Conservation (phyloP, 2,888 invertebrate species). For the Conomelus anceps region DNA sequence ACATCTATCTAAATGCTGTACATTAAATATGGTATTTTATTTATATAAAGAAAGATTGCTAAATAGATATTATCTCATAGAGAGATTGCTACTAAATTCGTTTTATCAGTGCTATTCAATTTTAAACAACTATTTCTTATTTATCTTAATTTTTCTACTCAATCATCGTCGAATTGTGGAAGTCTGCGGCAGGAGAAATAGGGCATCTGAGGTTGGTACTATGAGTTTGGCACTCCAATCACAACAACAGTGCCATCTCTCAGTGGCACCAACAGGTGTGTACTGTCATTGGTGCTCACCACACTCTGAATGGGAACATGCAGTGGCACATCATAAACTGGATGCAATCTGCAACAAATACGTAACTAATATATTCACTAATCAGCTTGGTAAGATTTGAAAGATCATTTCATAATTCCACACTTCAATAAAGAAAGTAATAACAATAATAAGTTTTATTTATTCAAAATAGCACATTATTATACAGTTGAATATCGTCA, state of each 20-base stretch:
- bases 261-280: constrained; percentile 52
- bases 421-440: too few relatives aligned
- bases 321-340: constrained; percentile 47
- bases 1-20: background rate
- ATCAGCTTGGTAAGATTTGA: constrained; percentile 2
- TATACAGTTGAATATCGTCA: too few relatives aligned
- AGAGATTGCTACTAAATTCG: background rate
- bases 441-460: too few relatives aligned
- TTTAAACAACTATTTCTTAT: background rate
- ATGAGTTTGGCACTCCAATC: constrained; percentile 41
- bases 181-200: background rate
- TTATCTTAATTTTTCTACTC: background rate
- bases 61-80: background rate
- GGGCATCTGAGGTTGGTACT: constrained; percentile 1
- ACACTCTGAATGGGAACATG: constrained; percentile 49
- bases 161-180: background rate
- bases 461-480: too few relatives aligned
- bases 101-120: background rate
- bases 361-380: constrained; percentile 24
- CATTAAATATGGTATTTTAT: background rate
- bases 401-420: too few relatives aligned
- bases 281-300: constrained; percentile 47
- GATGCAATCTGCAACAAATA: constrained; percentile 43
- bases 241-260: constrained; percentile 51
- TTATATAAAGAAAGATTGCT: too few relatives aligned